These are phyloP conservation scores for Drosophila novamexicana DNA, from an alignment of 1,140 invertebrate genomes.

Conservation along the genomic window DNA sequence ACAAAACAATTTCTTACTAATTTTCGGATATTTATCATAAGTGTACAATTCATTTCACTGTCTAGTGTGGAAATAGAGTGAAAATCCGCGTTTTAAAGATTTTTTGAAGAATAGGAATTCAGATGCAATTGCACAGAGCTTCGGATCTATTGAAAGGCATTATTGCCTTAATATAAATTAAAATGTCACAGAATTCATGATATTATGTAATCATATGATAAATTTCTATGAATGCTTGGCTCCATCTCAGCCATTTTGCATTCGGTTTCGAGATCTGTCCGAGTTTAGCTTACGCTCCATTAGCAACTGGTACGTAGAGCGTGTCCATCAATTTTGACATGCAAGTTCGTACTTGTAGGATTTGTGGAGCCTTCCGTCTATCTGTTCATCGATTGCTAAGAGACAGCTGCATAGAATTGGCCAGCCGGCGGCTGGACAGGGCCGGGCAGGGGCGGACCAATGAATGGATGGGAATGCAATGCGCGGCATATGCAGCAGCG, in stretches of 20 bases:
- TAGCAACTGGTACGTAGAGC: not conserved
- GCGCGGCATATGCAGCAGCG: slow-evolving; percentile 44
- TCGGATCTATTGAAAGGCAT: too few species aligned
- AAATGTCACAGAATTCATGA: not conserved
- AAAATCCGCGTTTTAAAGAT: too few species aligned
- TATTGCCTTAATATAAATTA: not conserved
- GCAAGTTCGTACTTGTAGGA: slow-evolving; percentile 20
- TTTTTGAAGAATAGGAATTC: too few species aligned
- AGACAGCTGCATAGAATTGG: slow-evolving; percentile 76
- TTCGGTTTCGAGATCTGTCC: not conserved
- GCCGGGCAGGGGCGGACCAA: not conserved
- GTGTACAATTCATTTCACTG: too few species aligned
- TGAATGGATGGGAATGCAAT: slow-evolving; percentile 35
- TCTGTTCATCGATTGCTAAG: slow-evolving; percentile 63
- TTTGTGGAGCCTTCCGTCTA: slow-evolving; percentile 21
- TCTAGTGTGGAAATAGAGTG: too few species aligned
- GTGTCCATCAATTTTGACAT: slow-evolving; percentile 61
- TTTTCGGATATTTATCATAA: too few species aligned
- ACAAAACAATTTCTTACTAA: too few species aligned
- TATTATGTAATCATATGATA: not conserved
- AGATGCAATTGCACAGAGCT: too few species aligned
- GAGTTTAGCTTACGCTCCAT: not conserved
- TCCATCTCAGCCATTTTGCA: not conserved
- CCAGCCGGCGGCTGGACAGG: slow-evolving; percentile 7
- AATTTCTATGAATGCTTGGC: not conserved